Conservation (phyloP, 2,113 vertebrate genomes). For the Eurypyga helias region DNA sequence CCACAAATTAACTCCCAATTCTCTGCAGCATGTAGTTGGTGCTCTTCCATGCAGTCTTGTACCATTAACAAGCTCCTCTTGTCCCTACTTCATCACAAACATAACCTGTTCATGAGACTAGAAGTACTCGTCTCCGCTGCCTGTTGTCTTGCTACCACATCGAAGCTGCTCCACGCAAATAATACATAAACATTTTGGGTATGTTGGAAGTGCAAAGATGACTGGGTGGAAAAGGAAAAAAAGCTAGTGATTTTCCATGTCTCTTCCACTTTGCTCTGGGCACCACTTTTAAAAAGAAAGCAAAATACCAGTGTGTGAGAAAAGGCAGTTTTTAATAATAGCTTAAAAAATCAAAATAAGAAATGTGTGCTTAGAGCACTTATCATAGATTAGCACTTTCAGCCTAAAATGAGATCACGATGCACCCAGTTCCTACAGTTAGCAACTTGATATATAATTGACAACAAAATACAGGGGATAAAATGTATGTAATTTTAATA, state of each 20-base stretch:
- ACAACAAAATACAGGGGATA: neutral
- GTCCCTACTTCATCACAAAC: neutral
- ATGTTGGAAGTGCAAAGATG: neutral
- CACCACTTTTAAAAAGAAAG: neutral
- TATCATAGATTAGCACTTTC: fast-evolving
- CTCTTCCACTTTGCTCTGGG: neutral
- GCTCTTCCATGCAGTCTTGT: fast-evolving
- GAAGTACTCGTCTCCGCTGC: fast-evolving
- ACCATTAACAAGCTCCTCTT: fast-evolving
- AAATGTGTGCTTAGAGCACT: neutral
- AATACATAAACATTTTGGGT: neutral
- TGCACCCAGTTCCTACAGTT: neutral
- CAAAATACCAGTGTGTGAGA: neutral
- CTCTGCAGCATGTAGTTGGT: neutral
- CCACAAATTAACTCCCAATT: neutral
- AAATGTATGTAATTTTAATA: neutral
- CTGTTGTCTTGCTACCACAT: neutral
- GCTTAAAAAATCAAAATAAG: neutral
- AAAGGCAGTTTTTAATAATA: neutral
- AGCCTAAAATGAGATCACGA: neutral
- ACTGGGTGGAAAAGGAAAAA: neutral
- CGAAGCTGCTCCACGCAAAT: neutral
- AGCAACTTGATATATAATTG: neutral
- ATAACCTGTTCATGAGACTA: neutral
- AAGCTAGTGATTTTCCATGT: neutral